Evolutionary conservation across 2,797 vertebrate species (phyloP).

Genomic region (Spatula versicolor): DNA sequence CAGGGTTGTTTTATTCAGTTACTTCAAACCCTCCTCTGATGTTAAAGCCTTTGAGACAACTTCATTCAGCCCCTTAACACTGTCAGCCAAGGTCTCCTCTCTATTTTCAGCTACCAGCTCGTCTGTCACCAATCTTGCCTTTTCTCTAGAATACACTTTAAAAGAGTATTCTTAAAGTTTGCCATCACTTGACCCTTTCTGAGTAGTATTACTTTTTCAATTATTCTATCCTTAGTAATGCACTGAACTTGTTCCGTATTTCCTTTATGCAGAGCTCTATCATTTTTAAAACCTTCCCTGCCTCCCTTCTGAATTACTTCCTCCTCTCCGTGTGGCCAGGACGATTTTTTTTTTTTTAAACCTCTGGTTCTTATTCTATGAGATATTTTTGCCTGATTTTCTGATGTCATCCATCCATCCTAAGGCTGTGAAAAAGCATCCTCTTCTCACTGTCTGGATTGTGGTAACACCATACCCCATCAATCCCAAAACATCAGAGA

Average conservation of each 20-base stretch:
- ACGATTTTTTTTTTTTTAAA: background rate
- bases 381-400: background rate
- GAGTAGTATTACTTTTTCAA: background rate
- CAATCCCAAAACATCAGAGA: background rate
- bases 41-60: conserved; percentile 22
- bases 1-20: background rate
- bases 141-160: background rate
- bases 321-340: background rate
- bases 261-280: background rate
- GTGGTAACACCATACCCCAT: background rate
- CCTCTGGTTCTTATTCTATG: background rate
- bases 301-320: background rate
- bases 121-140: background rate
- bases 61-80: background rate
- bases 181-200: background rate
- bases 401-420: background rate
- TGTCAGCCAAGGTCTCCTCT: background rate
- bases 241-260: background rate
- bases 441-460: background rate
- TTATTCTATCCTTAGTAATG: background rate
- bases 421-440: background rate
- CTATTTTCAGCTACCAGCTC: background rate
- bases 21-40: conserved; percentile 20
- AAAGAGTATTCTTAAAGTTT: background rate
- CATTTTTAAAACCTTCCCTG: accelerated